phyloP scores from a whole-genome alignment of 2,113 vertebrate genomes.

The Pogonocichla stellata region DNA sequence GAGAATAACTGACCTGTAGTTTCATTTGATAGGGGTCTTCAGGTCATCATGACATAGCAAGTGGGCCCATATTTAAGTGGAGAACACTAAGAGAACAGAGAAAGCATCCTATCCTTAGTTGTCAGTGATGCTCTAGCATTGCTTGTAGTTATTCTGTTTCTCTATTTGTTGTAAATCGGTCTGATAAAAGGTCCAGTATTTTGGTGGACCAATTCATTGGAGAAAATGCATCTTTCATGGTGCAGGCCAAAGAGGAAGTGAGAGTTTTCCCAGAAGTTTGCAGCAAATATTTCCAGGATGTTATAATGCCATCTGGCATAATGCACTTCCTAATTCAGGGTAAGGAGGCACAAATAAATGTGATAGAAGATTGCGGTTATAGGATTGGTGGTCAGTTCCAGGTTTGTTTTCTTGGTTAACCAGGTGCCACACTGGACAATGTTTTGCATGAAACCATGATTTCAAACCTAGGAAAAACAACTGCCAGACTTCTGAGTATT shows the following conservation, averaged over 20 bases:
- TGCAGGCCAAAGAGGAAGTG: not conserved
- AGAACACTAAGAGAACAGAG: not conserved
- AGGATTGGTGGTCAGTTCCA: not conserved
- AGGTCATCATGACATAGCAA: not conserved
- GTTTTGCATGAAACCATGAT: not conserved
- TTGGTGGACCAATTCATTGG: not conserved
- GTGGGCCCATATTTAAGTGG: not conserved
- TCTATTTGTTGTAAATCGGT: not conserved
- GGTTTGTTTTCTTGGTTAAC: not conserved
- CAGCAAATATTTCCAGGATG: not conserved
- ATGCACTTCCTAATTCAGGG: not conserved
- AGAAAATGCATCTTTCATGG: not conserved
- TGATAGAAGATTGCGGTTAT: not conserved
- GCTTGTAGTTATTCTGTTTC: not conserved
- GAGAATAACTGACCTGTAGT: not conserved
- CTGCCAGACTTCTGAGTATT: not conserved
- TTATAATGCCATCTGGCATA: not conserved
- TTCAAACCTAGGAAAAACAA: not conserved
- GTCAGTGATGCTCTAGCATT: not conserved
- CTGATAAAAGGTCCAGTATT: not conserved
- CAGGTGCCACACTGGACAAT: not conserved
- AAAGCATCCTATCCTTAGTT: not conserved
- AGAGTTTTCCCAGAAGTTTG: not conserved
- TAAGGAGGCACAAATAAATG: not conserved
- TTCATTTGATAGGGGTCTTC: not conserved